Conservation (phyloP, 2,888 invertebrate genomes). For the Drosophila paranaensis region DNA sequence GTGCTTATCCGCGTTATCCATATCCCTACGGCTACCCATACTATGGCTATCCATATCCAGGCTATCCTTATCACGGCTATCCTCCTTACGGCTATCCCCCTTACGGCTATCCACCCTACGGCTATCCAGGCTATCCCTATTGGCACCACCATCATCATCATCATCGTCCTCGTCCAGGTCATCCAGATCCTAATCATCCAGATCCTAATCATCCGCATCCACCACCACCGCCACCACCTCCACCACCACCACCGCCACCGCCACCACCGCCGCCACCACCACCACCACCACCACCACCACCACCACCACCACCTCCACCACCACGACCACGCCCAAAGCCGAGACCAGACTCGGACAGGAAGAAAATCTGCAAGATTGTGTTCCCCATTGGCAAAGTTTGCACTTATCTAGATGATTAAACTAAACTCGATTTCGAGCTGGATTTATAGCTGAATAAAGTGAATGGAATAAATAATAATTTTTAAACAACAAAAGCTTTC, state of each 20-base stretch:
- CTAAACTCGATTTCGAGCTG: neutral
- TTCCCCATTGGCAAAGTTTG: constrained; percentile 19
- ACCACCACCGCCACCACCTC: neutral
- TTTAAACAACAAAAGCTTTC: neutral
- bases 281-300: neutral
- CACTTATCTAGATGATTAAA: neutral
- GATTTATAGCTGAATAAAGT: neutral
- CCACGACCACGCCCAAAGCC: neutral
- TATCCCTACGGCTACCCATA: constrained; percentile 4
- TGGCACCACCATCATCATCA: neutral
- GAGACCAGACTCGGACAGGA: neutral
- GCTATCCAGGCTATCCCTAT: neutral
- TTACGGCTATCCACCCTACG: neutral
- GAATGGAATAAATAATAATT: neutral
- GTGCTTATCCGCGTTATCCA: neutral
- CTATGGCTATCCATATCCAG: neutral
- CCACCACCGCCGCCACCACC: neutral
- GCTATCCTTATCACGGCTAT: neutral
- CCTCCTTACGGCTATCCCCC: neutral
- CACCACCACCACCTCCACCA: too few species aligned
- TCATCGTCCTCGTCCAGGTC: neutral
- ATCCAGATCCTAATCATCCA: neutral
- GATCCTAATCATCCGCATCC: neutral
- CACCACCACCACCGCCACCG: neutral
- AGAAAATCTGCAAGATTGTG: neutral